Evolutionary conservation across 1,140 invertebrate species (phyloP), one percentile per base, ranked within the genome.

Genomic region (Lepidurus arcticus): DNA sequence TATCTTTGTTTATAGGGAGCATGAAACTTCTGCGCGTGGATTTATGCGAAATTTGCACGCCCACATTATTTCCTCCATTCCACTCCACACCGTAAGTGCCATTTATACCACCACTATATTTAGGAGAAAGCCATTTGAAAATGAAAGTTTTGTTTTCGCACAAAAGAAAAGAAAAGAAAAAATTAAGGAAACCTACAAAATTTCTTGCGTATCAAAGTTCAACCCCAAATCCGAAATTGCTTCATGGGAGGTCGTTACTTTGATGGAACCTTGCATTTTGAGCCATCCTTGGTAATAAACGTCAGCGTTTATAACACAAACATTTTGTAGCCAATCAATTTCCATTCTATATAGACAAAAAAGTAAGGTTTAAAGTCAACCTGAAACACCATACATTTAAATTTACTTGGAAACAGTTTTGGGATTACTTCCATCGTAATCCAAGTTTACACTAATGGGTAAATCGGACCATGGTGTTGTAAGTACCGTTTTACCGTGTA

Each of bases 21-120:
- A 21, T 65, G 7, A 65, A n/a, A 16, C 53, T 65, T 16, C 13
- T 65, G 16, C 13, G 8, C 13, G 13, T n/a, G 21, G 53, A 65
- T 16, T 65, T 65, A 21, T 65, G 53, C 0, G 53, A 65, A 21
- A 65, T 65, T n/a, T 21, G 53, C 6, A 65, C 4, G 21, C 13
- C 53, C 16, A 65, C 53, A 65, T 65, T 13, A 21, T 65, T 65
- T 65, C 53, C 53, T n/a, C 13, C 53, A 65, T 65, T 65, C 53
- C 53, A 65, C 6, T 65, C 53, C 53, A 65, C 53, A 7, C 8
- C 21, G 53, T 16, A 65, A 65, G 53, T 13, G 16, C 53, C 53
- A 65, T 65, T 65, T 13, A 65, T 13, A 7, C 6, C 21, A 1
- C 53, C 53, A 7, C 53, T 65, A 16, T 34, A 34, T 34, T 65